Conservation (phyloP, 2,113 vertebrate species). For the Pionites leucogaster region DNA sequence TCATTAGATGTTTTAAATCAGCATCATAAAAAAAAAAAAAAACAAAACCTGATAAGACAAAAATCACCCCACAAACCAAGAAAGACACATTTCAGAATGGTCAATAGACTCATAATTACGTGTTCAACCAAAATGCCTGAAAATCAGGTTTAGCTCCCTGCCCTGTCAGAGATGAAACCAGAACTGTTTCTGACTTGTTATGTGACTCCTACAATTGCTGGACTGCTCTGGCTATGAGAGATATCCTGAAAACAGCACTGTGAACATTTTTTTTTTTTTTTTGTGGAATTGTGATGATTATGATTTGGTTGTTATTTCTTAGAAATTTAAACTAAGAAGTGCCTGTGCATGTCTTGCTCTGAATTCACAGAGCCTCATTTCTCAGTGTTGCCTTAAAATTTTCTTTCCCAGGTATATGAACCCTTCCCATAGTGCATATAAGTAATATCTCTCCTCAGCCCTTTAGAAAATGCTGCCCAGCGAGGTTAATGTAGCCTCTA, state of each 20-base stretch:
- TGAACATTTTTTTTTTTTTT: background rate
- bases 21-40: background rate
- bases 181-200: background rate
- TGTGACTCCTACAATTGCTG: background rate
- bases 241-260: background rate
- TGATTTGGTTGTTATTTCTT: background rate
- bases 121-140: background rate
- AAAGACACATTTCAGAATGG: background rate
- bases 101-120: background rate
- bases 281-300: fast-evolving
- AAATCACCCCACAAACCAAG: background rate
- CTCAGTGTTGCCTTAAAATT: background rate
- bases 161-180: background rate
- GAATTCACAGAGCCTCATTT: background rate
- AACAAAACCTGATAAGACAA: background rate
- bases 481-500: background rate
- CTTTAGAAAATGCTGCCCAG: background rate
- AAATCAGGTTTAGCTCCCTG: background rate
- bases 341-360: fast-evolving
- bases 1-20: background rate
- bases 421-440: background rate
- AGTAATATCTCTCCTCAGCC: background rate
- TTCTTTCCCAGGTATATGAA: background rate
- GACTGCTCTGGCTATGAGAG: background rate
- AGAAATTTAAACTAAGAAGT: background rate